Percentiles rank a stretch among this genome's conserved stretches.
Evolutionary conservation across 2,888 invertebrate genomes (phyloP).

Genomic region (Epinotia brunnichana): DNA sequence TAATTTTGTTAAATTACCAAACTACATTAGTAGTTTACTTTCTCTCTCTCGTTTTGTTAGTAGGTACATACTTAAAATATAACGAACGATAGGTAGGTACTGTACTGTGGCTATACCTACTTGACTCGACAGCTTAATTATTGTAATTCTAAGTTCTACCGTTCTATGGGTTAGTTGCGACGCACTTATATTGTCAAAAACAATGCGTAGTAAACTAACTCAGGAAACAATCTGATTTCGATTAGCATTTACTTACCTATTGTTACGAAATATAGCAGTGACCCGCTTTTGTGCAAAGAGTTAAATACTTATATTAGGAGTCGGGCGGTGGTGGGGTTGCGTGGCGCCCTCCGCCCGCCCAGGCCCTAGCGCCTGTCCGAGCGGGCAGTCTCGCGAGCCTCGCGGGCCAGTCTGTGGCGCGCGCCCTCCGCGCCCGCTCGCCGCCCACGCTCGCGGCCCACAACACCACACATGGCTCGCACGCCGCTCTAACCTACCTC

Average conservation of each 20-base stretch:
- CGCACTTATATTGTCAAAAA: background rate
- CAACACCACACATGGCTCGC: constrained; percentile 58
- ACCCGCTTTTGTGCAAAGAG: constrained; percentile 72
- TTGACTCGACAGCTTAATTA: background rate
- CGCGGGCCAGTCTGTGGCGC: constrained; percentile 73
- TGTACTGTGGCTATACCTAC: background rate
- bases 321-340: constrained; percentile 58
- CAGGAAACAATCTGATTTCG: constrained; percentile 25
- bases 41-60: too few relatives aligned
- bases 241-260: constrained; percentile 46
- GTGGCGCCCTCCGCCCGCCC: constrained; percentile 58
- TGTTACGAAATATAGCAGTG: constrained; percentile 60
- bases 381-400: constrained; percentile 46
- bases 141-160: background rate
- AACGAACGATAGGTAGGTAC: too few relatives aligned
- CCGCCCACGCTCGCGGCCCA: constrained; percentile 56
- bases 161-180: background rate
- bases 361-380: constrained; percentile 45
- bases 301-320: constrained; percentile 66
- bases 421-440: constrained; percentile 81
- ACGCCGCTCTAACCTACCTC: constrained; percentile 55
- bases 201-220: constrained; percentile 8
- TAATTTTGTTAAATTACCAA: too few relatives aligned
- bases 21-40: too few relatives aligned
- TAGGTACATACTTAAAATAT: too few relatives aligned